Evolutionary conservation across 2,113 vertebrate species (phyloP), one percentile per base, ranked within the genome.

Genomic region (Dicrurus megarhynchus): DNA sequence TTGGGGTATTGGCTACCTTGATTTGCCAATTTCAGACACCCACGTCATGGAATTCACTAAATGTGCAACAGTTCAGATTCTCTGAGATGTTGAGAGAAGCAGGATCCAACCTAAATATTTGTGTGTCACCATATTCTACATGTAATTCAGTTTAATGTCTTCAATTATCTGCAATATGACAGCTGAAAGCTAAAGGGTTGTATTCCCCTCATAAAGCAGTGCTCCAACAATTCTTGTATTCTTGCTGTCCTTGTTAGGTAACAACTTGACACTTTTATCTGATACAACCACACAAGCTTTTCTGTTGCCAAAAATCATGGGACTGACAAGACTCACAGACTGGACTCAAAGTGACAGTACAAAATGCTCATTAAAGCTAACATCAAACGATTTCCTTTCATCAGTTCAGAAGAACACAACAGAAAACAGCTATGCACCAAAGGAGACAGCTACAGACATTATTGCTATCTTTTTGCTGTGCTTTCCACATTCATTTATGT

Each of bases 321-420:
- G 39, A 73, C 33, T 90, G 93, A 77, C 82, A 91, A 91, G 74
- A 41, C 39, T 63, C 59, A 39, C 12, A 88, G 52, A 91, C 71
- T 4, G 52, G 78, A 77, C 47, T 70, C 55, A 56, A 65, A 90
- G 53, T 46, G 67, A 85, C 81, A 77, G 71, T 55, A 93, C 82
- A 92, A 94, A 95, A 93, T 8, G 20, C 68, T 92, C 71, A 74
- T 85, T 88, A 94, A 83, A 84, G 52, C 78, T 73, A n/a, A 96
- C 0, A 6, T 83, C 75, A 88, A 78, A 79, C 57, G 32, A 33
- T n/a, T 81, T 30, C 33, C 68, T 90, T 92, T 81, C 52, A 92
- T 88, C 86, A 28, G 19, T 67, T 84, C 64, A 64, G 27, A 67
- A 74, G 59, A 95, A 56, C 27, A 50, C 20, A 92, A 59, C 56